Percentiles rank a stretch among this genome's conserved stretches.
These are phyloP conservation scores for Ibidorhyncha struthersii DNA, from an alignment of 2,113 vertebrate genomes.

Conservation along the genomic window DNA sequence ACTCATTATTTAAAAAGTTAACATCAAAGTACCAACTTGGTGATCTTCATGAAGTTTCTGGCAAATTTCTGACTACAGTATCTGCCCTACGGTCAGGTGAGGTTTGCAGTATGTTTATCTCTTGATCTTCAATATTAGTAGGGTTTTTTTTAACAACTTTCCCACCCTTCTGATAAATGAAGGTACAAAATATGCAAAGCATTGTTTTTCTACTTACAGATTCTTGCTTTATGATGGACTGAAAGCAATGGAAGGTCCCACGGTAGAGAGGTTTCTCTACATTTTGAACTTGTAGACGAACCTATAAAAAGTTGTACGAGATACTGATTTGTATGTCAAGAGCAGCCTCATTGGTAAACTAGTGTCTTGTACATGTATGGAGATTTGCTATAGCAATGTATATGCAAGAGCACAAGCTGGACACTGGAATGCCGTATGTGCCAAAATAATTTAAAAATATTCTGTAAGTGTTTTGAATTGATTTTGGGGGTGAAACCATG, in stretches of 20 bases:
- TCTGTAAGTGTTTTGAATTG: background rate
- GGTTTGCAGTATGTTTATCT: background rate
- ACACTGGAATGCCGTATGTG: background rate
- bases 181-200: background rate
- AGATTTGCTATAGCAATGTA: background rate
- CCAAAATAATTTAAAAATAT: background rate
- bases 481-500: background rate
- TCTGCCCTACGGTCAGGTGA: background rate
- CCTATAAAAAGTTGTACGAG: conserved; percentile 78
- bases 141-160: background rate
- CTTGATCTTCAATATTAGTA: background rate
- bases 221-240: conserved; percentile 93
- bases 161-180: background rate
- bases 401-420: background rate
- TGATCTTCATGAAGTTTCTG: background rate
- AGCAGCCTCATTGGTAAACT: background rate
- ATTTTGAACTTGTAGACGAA: conserved; percentile 94
- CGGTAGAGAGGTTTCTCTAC: conserved; percentile 89
- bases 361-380: background rate
- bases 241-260: conserved; percentile 94
- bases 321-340: background rate
- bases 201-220: conserved; percentile 79
- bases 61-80: background rate
- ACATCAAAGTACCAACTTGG: background rate
- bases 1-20: background rate